A percentile compares a stretch with the other conserved stretches of the same genome.
phyloP scores from a whole-genome alignment of 2,797 vertebrate genomes.

The Staurois parvus region DNA sequence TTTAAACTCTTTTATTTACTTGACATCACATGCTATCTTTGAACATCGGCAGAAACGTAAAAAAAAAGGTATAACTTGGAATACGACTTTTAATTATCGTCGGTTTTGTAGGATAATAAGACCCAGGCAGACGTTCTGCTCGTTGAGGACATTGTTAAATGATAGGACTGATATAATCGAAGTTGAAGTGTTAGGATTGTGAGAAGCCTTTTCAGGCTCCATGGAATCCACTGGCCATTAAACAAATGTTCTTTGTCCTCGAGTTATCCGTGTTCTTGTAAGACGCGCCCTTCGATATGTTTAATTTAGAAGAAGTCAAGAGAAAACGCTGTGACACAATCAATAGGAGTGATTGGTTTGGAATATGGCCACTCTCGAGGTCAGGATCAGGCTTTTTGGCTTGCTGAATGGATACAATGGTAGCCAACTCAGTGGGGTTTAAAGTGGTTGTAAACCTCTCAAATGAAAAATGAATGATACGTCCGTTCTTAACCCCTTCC shows the following conservation, averaged over 20 bases:
- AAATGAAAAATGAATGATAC: too few species aligned
- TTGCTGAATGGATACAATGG: too few species aligned
- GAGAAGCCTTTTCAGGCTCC: not conserved
- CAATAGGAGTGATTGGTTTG: too few species aligned
- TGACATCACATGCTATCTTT: slow-evolving; percentile 23
- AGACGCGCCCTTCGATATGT: too few species aligned
- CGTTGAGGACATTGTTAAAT: slow-evolving; percentile 10
- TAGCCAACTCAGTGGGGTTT: too few species aligned
- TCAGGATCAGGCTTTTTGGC: too few species aligned
- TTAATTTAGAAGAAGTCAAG: too few species aligned
- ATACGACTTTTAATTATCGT: not conserved
- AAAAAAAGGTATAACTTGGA: not conserved
- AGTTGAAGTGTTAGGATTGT: slow-evolving; percentile 16
- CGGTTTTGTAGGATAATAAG: not conserved
- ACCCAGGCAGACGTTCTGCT: not conserved
- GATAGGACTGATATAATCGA: not conserved
- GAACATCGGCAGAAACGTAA: not conserved
- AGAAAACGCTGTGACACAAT: too few species aligned
- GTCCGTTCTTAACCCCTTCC: too few species aligned
- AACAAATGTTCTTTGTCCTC: not conserved
- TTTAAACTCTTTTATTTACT: slow-evolving; percentile 27
- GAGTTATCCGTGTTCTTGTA: not conserved
- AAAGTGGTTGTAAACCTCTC: too few species aligned
- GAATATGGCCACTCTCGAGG: too few species aligned
- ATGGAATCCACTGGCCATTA: not conserved